phyloP scores from a whole-genome alignment of 2,888 invertebrate genomes.

The Germaria angustata region DNA sequence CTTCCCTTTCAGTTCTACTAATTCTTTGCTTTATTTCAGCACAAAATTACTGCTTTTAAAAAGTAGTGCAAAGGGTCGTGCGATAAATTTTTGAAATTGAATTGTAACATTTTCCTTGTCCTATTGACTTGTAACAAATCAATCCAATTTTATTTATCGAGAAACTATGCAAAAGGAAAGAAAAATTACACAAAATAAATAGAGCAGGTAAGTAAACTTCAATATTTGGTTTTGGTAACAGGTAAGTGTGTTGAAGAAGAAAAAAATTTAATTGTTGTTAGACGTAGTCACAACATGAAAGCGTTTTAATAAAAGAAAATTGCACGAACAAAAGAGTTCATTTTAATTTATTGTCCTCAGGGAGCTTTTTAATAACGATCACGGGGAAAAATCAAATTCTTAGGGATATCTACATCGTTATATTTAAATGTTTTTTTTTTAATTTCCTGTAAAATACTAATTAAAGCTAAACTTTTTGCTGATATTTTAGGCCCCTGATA shows the following conservation, averaged over 20 bases:
- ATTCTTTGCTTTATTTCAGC: neutral
- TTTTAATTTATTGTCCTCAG: too few relatives aligned
- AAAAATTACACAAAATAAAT: neutral
- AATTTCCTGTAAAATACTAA: too few relatives aligned
- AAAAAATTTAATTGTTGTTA: neutral
- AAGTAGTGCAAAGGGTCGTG: neutral
- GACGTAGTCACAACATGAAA: neutral
- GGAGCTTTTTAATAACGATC: too few relatives aligned
- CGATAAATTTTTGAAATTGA: constrained; percentile 4
- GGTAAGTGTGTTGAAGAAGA: neutral
- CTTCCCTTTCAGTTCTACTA: neutral
- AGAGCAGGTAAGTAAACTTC: neutral
- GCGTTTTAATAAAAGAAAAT: too few relatives aligned
- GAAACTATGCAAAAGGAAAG: constrained; percentile 39
- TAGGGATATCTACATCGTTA: too few relatives aligned
- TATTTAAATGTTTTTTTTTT: too few relatives aligned
- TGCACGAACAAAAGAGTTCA: too few relatives aligned
- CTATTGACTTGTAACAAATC: constrained; percentile 48
- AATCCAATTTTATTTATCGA: constrained; percentile 51
- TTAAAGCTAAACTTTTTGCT: too few relatives aligned
- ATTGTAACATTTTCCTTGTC: neutral
- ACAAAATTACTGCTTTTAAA: neutral
- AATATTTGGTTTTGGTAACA: neutral
- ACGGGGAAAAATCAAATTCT: too few relatives aligned
- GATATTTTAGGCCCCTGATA: too few relatives aligned